These are phyloP conservation scores for Ataeniobius toweri DNA, from an alignment of 2,797 vertebrate genomes.

Conservation along the genomic window DNA sequence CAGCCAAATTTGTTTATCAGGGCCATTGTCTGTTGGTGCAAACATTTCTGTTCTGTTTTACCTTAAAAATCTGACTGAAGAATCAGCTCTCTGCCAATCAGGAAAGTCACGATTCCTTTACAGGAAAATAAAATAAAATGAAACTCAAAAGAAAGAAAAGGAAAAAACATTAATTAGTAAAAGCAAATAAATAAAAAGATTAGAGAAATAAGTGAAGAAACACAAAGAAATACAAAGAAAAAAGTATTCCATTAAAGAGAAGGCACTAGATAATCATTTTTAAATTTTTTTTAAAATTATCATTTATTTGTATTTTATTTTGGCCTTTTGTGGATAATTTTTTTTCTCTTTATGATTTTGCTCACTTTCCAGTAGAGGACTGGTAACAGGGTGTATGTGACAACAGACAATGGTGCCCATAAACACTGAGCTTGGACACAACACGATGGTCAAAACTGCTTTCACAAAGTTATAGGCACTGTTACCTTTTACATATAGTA, in stretches of 20 bases:
- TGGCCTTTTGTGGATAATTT: no score
- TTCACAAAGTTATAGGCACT: no score
- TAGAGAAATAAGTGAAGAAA: background rate
- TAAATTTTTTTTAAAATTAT: no score
- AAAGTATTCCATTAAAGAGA: no score
- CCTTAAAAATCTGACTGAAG: background rate
- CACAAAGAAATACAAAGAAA: background rate
- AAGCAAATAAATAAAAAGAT: background rate
- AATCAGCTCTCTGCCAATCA: background rate
- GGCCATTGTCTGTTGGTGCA: no score
- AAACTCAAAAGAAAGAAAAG: background rate
- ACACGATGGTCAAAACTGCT: background rate
- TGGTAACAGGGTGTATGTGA: no score
- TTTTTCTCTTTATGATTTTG: background rate
- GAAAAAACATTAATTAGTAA: background rate
- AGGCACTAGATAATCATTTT: no score
- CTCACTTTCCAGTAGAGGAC: background rate
- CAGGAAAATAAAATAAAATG: background rate
- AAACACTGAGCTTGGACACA: background rate
- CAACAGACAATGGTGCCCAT: background rate
- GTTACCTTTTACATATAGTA: background rate
- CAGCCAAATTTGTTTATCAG: no score
- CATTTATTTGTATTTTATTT: background rate
- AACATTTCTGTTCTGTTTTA: no score
- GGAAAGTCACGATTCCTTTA: background rate